These are phyloP conservation scores for Schizopygopsis pylzovi DNA, from an alignment of 2,797 vertebrate species.

Conservation along the genomic window DNA sequence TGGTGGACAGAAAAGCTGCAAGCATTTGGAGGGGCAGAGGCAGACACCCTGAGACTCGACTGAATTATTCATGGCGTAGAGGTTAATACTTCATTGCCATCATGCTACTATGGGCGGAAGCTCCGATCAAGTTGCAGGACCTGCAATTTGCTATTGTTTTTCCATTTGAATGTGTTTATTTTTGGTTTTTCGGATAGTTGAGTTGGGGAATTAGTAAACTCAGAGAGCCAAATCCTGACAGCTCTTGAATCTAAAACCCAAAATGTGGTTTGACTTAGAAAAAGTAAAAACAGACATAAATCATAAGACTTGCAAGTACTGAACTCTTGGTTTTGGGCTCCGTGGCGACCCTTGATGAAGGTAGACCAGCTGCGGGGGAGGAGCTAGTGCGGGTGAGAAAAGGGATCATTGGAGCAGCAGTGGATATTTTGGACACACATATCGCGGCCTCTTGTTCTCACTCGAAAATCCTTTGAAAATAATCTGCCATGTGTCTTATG, in stretches of 20 bases:
- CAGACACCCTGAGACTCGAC: slow-evolving; percentile 74
- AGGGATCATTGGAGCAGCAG: slow-evolving; percentile 31
- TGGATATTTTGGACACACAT: slow-evolving; percentile 40
- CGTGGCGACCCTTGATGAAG: not conserved
- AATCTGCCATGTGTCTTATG: slow-evolving; percentile 38
- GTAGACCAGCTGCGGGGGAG: slow-evolving; percentile 45
- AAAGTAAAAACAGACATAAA: not conserved
- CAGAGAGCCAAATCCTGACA: not conserved
- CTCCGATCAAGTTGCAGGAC: slow-evolving; percentile 23
- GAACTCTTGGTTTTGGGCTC: slow-evolving; percentile 1
- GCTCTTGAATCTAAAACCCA: not conserved
- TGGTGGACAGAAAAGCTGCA: slow-evolving; percentile 37
- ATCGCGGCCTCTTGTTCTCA: slow-evolving; percentile 23
- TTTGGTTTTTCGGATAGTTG: not conserved
- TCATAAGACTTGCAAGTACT: not conserved
- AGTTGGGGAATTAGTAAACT: not conserved
- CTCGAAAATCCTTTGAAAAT: slow-evolving; percentile 47
- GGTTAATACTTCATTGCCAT: slow-evolving; percentile 81
- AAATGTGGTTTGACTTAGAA: not conserved
- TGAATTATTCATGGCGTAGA: slow-evolving; percentile 82
- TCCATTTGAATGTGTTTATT: not conserved
- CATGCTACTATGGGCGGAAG: slow-evolving; percentile 72
- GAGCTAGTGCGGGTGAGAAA: slow-evolving; percentile 25
- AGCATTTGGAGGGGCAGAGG: slow-evolving; percentile 66
- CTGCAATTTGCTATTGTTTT: slow-evolving; percentile 13